Evolutionary conservation across 1,140 invertebrate genomes (phyloP).

Genomic region (Cydia pomonella): DNA sequence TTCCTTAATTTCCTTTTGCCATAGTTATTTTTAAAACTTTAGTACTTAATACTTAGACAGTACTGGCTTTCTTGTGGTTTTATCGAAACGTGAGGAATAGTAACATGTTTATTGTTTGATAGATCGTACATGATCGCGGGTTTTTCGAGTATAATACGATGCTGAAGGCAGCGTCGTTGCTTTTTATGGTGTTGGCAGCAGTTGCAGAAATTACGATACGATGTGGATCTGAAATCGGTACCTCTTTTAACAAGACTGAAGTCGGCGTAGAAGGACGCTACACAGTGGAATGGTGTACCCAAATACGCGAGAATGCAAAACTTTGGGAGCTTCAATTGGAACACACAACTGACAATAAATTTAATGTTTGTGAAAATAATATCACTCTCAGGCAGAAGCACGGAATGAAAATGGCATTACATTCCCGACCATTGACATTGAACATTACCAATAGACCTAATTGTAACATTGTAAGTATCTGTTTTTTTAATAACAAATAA

Average conservation of each 20-base stretch:
- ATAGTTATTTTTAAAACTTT: neutral
- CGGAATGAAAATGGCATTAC: neutral
- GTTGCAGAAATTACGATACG: neutral
- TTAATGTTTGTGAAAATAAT: neutral
- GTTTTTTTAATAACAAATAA: neutral
- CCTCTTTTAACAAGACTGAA: constrained; percentile 39
- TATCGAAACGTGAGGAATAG: neutral
- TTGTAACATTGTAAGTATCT: constrained; percentile 52
- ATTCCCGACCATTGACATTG: neutral
- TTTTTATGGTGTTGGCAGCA: neutral
- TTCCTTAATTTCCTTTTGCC: constrained; percentile 8
- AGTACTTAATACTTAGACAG: neutral
- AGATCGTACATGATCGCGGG: neutral
- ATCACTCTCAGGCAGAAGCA: constrained; percentile 4
- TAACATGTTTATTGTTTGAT: neutral
- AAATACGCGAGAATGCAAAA: constrained; percentile 40
- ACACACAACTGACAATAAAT: neutral
- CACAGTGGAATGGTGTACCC: constrained; percentile 51
- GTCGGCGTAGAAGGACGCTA: constrained; percentile 52
- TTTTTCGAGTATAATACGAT: neutral
- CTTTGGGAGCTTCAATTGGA: neutral
- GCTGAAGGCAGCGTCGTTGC: neutral
- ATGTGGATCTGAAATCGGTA: constrained; percentile 37
- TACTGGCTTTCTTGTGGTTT: neutral
- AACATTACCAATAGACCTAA: constrained; percentile 34